A percentile compares a stretch with the other conserved stretches of the same genome.
Evolutionary conservation across 2,113 vertebrate species (phyloP).

Genomic region (Cepphus grylle): DNA sequence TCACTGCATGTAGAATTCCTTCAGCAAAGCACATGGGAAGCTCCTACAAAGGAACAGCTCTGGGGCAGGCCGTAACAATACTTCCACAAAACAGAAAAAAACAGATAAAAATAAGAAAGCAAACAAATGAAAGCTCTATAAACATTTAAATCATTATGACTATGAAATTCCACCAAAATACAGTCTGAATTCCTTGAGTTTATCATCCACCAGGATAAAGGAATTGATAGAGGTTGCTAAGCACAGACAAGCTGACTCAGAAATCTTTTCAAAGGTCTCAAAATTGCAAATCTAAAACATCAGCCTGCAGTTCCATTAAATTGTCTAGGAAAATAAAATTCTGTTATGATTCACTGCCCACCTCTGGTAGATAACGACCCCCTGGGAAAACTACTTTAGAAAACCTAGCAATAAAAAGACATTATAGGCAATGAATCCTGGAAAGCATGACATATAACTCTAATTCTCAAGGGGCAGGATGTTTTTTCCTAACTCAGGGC

Average conservation of each 20-base stretch:
- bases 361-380: neutral
- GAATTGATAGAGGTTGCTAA: neutral
- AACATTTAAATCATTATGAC: neutral
- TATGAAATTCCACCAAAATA: neutral
- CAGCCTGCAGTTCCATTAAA: neutral
- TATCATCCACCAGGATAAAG: neutral
- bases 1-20: neutral
- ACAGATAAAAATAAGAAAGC: neutral
- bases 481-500: neutral
- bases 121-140: neutral
- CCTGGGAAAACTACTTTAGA: neutral
- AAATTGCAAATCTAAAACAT: neutral
- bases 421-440: neutral
- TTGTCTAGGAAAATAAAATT: neutral
- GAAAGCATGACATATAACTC: neutral
- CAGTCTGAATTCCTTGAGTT: neutral
- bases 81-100: neutral
- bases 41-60: neutral
- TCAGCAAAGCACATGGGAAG: neutral
- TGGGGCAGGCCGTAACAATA: neutral
- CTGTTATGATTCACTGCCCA: neutral
- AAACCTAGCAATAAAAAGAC: neutral
- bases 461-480: neutral
- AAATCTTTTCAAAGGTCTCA: slow-evolving; percentile 9
- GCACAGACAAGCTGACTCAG: neutral